Percentiles rank a stretch among this genome's conserved stretches.
phyloP scores from a whole-genome alignment of 2,797 vertebrate species.

The Lepus oiostolus region DNA sequence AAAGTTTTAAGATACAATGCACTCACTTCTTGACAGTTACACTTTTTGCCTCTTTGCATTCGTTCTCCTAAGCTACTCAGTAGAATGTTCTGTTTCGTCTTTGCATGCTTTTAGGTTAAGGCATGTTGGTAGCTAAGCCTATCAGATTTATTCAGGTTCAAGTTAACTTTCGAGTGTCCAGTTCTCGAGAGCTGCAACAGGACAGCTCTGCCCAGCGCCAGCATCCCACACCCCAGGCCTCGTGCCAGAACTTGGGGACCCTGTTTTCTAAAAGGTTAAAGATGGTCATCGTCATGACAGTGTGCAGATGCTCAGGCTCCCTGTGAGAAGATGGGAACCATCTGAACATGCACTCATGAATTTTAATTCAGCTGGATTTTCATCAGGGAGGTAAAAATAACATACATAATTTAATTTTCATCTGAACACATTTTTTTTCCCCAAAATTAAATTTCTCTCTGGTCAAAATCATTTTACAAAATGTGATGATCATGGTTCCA shows the following conservation, averaged over 20 bases:
- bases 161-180: background rate
- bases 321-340: background rate
- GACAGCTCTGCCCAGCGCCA: background rate
- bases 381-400: slow-evolving; percentile 30
- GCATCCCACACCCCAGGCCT: background rate
- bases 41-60: background rate
- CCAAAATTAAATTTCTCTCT: slow-evolving; percentile 70
- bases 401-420: slow-evolving; percentile 65
- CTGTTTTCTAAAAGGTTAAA: background rate
- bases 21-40: background rate
- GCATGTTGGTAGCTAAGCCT: background rate
- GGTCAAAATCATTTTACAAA: slow-evolving; percentile 49
- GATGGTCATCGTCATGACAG: background rate
- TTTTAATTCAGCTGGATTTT: slow-evolving; percentile 58
- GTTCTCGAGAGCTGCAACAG: background rate
- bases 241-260: background rate
- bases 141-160: background rate
- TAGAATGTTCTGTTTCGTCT: background rate
- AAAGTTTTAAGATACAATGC: background rate
- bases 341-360: background rate
- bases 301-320: background rate
- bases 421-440: slow-evolving; percentile 48
- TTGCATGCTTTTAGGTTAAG: background rate
- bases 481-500: slow-evolving; percentile 43
- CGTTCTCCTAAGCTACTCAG: background rate